Conservation (phyloP, 1,140 invertebrate species). For the Bombus fervidus region DNA sequence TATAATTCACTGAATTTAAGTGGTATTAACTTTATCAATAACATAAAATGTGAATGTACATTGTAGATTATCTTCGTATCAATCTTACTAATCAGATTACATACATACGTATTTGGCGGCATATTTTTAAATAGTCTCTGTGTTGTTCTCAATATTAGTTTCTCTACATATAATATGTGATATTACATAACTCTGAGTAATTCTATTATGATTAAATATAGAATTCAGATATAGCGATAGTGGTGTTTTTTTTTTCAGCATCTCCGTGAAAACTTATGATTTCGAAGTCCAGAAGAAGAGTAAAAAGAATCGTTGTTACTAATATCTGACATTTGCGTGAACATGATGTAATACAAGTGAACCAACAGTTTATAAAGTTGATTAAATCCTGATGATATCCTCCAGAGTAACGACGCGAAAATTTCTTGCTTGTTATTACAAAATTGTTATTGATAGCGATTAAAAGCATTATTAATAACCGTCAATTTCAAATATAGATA, state of each 20-base stretch:
- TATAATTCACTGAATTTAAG: neutral
- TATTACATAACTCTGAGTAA: slow-evolving; percentile 33
- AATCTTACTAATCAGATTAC: neutral
- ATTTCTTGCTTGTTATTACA: neutral
- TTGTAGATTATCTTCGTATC: neutral
- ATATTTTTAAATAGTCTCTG: neutral
- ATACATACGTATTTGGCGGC: neutral
- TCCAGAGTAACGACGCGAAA: neutral
- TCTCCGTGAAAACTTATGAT: slow-evolving; percentile 9
- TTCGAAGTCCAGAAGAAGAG: neutral
- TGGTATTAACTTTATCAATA: neutral
- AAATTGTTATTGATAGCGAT: neutral
- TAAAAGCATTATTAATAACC: neutral
- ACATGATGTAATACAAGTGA: slow-evolving; percentile 42
- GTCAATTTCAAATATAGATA: neutral
- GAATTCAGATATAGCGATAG: slow-evolving; percentile 34
- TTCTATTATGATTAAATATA: slow-evolving; percentile 55
- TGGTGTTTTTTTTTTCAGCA: slow-evolving; percentile 45
- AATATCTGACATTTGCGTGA: neutral
- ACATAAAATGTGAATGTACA: neutral
- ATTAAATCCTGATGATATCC: slow-evolving; percentile 27
- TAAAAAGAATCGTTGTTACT: neutral
- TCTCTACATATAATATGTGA: neutral
- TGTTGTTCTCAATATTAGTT: too few species aligned
- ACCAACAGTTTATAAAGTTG: neutral